Conservation (phyloP, 2,888 invertebrate species). For the Leucophenga maculata region DNA sequence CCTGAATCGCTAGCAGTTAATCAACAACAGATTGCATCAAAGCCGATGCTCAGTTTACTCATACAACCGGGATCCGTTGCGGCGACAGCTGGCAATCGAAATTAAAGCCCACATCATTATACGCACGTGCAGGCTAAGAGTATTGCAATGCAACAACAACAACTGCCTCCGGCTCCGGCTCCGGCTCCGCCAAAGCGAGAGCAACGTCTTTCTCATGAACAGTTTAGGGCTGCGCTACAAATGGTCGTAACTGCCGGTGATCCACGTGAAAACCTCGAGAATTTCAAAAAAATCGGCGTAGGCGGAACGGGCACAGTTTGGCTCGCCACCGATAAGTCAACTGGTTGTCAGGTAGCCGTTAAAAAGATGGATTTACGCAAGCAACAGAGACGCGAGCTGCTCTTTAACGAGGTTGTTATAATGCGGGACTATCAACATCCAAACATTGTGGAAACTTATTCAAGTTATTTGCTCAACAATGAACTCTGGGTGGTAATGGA, state of each 20-base stretch:
- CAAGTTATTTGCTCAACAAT: conserved; percentile 96
- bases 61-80: conserved; percentile 43
- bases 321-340: conserved; percentile 89
- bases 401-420: conserved; percentile 98
- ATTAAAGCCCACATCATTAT: conserved; percentile 69
- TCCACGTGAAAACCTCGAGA: conserved; percentile 90
- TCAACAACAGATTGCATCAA: conserved; percentile 47
- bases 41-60: conserved; percentile 41
- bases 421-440: conserved; percentile 99
- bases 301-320: conserved; percentile 99
- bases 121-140: conserved; percentile 68
- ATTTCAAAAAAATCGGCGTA: conserved; percentile 97
- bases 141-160: conserved; percentile 35
- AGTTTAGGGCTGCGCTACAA: conserved; percentile 94
- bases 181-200: conserved; percentile 78
- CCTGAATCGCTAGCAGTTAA: conserved; percentile 43
- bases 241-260: conserved; percentile 98
- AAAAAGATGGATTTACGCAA: conserved; percentile 99
- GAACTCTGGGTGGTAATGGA: conserved; percentile 99
- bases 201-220: conserved; percentile 93
- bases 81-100: conserved; percentile 57
- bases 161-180: neutral
- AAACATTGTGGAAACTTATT: conserved; percentile 99
- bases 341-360: conserved; percentile 91
- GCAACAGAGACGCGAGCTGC: conserved; percentile 94